Evolutionary conservation across 1,140 invertebrate genomes (phyloP).

Genomic region (Ylistrum balloti): DNA sequence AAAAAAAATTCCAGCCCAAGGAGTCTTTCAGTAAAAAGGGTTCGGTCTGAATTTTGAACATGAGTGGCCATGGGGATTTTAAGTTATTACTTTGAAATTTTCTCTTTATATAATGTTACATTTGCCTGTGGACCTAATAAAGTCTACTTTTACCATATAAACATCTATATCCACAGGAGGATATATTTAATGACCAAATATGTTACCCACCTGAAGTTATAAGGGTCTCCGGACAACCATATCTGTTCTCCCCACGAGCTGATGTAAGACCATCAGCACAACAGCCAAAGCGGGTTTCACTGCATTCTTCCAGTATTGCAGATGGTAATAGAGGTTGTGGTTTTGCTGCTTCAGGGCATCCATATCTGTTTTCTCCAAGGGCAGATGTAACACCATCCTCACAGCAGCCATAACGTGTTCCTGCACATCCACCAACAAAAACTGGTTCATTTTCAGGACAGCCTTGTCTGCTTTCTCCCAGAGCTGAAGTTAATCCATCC

Average conservation of each 20-base stretch:
- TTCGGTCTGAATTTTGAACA: too few species aligned
- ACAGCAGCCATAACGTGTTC: constrained; percentile 95
- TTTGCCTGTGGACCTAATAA: too few species aligned
- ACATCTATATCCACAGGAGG: too few species aligned
- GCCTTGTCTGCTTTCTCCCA: background rate
- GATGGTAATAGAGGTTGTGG: background rate
- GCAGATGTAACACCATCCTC: constrained; percentile 92
- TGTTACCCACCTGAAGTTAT: constrained; percentile 33
- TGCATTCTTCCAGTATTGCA: constrained; percentile 20
- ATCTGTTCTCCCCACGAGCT: background rate
- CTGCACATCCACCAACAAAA: background rate
- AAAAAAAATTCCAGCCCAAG: too few species aligned
- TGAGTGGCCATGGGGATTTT: too few species aligned
- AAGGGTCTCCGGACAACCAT: background rate
- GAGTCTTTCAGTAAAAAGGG: too few species aligned
- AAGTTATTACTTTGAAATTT: too few species aligned
- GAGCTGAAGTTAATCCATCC: background rate
- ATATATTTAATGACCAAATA: too few species aligned
- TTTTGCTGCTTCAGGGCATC: background rate
- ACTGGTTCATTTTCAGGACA: background rate
- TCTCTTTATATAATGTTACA: too few species aligned
- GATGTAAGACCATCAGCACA: background rate
- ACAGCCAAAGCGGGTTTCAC: constrained; percentile 36
- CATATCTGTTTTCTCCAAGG: constrained; percentile 82
- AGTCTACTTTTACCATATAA: too few species aligned